Evolutionary conservation across 2,888 invertebrate species (phyloP).

Genomic region (Tanaodytes sp.): DNA sequence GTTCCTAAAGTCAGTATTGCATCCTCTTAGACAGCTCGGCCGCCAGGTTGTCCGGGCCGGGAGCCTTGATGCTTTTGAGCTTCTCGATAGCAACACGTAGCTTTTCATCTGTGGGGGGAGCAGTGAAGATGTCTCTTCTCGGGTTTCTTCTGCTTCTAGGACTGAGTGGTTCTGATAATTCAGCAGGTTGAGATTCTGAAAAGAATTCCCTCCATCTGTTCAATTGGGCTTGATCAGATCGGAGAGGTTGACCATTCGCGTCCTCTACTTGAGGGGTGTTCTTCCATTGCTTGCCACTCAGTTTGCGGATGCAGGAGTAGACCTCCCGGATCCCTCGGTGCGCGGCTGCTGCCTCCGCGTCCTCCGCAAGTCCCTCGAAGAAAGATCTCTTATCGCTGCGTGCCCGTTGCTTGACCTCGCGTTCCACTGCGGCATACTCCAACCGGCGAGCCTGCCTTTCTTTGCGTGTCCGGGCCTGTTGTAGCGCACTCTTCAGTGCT

Average conservation of each 20-base stretch:
- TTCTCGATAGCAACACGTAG: constrained; percentile 6
- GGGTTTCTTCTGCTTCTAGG: constrained; percentile 19
- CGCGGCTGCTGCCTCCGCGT: constrained; percentile 19
- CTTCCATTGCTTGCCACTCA: constrained; percentile 8
- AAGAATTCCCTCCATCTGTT: constrained; percentile 28
- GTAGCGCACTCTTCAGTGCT: constrained; percentile 7
- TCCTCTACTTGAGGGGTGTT: constrained; percentile 16
- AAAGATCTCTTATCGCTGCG: constrained; percentile 18
- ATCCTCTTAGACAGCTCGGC: constrained; percentile 19
- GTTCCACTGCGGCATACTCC: constrained; percentile 6
- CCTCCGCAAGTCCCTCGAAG: constrained; percentile 17
- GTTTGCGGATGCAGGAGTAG: constrained; percentile 16
- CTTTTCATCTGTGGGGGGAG: constrained; percentile 7
- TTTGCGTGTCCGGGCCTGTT: constrained; percentile 7
- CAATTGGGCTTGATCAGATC: constrained; percentile 18
- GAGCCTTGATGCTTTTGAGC: constrained; percentile 16
- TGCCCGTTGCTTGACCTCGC: constrained; percentile 20
- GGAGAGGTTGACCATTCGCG: constrained; percentile 1
- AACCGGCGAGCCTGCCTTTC: neutral
- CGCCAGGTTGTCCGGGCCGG: constrained; percentile 14
- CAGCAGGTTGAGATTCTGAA: neutral
- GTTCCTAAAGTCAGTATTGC: too few relatives aligned
- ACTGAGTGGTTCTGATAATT: neutral
- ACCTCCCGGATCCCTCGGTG: constrained; percentile 17
- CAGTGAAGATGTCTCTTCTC: constrained; percentile 8